These are phyloP conservation scores for Pedionomus torquatus DNA, from an alignment of 2,113 vertebrate species.

Conservation along the genomic window DNA sequence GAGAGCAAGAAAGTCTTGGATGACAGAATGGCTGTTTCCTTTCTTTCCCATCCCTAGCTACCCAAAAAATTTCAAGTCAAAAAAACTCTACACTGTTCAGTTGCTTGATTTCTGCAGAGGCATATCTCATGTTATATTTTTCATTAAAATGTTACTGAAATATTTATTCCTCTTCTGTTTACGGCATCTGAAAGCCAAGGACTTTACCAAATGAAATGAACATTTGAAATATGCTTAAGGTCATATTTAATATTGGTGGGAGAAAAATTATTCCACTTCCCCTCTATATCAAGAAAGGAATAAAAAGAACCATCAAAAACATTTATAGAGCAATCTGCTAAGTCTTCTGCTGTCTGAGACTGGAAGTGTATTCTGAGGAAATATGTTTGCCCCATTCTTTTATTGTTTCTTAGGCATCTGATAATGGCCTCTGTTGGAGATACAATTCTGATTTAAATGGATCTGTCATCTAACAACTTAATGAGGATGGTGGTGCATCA, in stretches of 20 bases:
- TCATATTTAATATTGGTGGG: neutral
- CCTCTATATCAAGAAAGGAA: neutral
- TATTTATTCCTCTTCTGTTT: neutral
- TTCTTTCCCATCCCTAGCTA: neutral
- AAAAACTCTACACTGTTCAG: neutral
- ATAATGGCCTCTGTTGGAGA: neutral
- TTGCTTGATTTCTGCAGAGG: neutral
- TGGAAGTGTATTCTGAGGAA: neutral
- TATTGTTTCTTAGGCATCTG: neutral
- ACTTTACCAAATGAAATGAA: neutral
- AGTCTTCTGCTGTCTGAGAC: neutral
- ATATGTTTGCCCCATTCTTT: neutral
- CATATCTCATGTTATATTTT: neutral
- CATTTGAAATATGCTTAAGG: neutral
- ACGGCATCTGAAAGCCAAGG: neutral
- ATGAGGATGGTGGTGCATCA: neutral
- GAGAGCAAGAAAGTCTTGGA: neutral
- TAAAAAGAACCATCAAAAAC: neutral
- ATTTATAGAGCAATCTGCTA: neutral
- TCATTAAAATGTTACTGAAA: neutral
- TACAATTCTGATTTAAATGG: neutral
- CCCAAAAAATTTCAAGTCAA: neutral
- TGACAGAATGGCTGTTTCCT: neutral
- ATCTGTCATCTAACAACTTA: neutral
- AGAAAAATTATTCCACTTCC: neutral